Evolutionary conservation across 2,888 invertebrate species (phyloP), one percentile per base, ranked within the genome.

Genomic region (Dolichomitus sp.): DNA sequence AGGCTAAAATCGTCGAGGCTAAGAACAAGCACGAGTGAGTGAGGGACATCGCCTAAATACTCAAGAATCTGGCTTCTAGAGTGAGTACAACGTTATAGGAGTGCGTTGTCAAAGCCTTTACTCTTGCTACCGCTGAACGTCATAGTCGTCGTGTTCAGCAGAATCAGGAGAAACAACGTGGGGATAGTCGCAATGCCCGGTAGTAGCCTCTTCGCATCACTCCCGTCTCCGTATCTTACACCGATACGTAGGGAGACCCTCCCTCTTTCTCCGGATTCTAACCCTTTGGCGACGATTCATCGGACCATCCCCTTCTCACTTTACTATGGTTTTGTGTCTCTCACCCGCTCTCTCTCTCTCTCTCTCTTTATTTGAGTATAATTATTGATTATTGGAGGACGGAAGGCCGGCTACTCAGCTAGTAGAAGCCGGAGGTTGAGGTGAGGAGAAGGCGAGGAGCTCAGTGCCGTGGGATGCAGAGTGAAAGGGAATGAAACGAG

Each of bases 331-430:
- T 85, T 81, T 66, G 82, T 80, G 84, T 87, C 83, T 81, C 81
- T 84, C 87, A 87, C 88, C 87, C 50, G 83, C 82, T 88, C 85
- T 82, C 88, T 87, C 91, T 90, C 91, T 89, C 88, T 89, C 91
- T 91, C 91, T 94, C 94, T 94, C 95, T 95, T 95, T 95, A 95
- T 95, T 95, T 94, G 94, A 94, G 95, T 94, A 95, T 95, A 95
- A 95, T 95, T 95, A 95, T 95, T 95, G 95, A 95, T 95, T 95
- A 95, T 95, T 94, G 94, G 93, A 94, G 92, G 94, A 91, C 90
- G 90, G 91, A 92, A 92, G 91, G 89, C 91, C 89, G 91, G 91
- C 91, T 91, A 91, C 91, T 92, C 92, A 72, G 80, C 84, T 81
- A 80, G 78, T 61, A 79, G 84, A 78, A 83, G 82, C 85, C 77